phyloP scores from a whole-genome alignment of 2,113 vertebrate species.

The Cyrtonyx montezumae region DNA sequence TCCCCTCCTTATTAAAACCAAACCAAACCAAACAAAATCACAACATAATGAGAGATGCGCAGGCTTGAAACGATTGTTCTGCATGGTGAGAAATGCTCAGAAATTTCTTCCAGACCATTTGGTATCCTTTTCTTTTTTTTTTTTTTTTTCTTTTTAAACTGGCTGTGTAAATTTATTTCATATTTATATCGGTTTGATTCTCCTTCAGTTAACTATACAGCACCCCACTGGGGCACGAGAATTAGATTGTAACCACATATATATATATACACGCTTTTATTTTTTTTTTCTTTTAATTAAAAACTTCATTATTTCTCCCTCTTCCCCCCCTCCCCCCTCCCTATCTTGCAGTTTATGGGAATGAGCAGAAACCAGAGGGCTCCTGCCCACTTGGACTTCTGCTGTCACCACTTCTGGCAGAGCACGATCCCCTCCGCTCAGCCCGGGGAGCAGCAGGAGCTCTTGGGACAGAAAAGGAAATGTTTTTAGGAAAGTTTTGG shows the following conservation, averaged over 20 bases:
- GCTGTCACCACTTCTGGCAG: constrained; percentile 34
- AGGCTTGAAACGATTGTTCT: constrained; percentile 67
- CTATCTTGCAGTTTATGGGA: constrained; percentile 63
- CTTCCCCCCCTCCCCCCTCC: constrained; percentile 16
- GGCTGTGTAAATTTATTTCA: constrained; percentile 57
- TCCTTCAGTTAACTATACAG: constrained; percentile 77
- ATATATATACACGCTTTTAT: constrained; percentile 67
- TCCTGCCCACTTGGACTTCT: constrained; percentile 26
- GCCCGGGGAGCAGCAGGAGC: constrained; percentile 2
- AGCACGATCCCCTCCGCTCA: background rate
- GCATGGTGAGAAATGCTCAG: constrained; percentile 48
- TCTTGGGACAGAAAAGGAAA: constrained; percentile 25
- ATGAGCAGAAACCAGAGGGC: constrained; percentile 35
- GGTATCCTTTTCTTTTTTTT: constrained; percentile 36
- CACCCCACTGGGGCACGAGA: constrained; percentile 79
- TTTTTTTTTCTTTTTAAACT: constrained; percentile 62
- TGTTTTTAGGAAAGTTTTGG: constrained; percentile 28
- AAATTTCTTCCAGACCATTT: constrained; percentile 59
- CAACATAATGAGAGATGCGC: constrained; percentile 56
- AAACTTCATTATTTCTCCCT: constrained; percentile 75
- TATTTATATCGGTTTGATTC: constrained; percentile 59
- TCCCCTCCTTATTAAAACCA: constrained; percentile 62
- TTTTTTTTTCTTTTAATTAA: constrained; percentile 70
- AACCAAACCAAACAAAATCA: constrained; percentile 64
- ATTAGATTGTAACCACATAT: constrained; percentile 77